Evolutionary conservation across 1,140 invertebrate species (phyloP).

Genomic region (Phocides pigmalion): DNA sequence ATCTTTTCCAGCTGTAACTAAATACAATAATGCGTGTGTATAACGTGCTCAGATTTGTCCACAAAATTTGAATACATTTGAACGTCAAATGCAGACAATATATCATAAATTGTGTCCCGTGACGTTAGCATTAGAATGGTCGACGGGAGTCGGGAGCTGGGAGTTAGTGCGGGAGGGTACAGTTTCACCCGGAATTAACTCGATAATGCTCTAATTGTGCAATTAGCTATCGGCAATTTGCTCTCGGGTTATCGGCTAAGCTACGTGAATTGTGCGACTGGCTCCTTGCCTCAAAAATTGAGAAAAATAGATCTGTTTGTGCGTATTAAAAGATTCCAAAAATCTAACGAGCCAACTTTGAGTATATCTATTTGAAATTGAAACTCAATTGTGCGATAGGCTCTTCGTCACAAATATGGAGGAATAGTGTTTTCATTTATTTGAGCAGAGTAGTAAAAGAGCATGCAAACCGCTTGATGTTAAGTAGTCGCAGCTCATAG

Average conservation of each 20-base stretch:
- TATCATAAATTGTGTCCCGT: slow-evolving; percentile 66
- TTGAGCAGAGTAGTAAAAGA: too few species aligned
- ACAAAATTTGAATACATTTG: slow-evolving; percentile 38
- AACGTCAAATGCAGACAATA: slow-evolving; percentile 65
- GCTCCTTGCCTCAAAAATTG: slow-evolving; percentile 8
- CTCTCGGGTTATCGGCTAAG: slow-evolving; percentile 50
- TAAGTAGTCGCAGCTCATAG: too few species aligned
- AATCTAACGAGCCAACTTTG: too few species aligned
- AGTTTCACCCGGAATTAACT: slow-evolving; percentile 76
- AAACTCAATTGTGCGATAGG: too few species aligned
- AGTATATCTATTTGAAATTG: too few species aligned
- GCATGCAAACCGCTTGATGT: too few species aligned
- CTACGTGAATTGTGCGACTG: slow-evolving; percentile 37
- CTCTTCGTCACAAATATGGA: too few species aligned
- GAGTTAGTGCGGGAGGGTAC: slow-evolving; percentile 54
- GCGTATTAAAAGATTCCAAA: not conserved
- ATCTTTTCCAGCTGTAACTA: too few species aligned
- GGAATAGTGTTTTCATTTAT: too few species aligned
- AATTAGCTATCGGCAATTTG: slow-evolving; percentile 73
- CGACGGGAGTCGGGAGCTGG: slow-evolving; percentile 7
- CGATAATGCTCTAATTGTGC: slow-evolving; percentile 76
- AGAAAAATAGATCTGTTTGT: not conserved
- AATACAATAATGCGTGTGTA: not conserved
- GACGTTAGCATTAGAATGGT: slow-evolving; percentile 73
- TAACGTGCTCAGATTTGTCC: slow-evolving; percentile 34